Conservation (phyloP, 2,888 invertebrate genomes). For the Acleris sparsana region DNA sequence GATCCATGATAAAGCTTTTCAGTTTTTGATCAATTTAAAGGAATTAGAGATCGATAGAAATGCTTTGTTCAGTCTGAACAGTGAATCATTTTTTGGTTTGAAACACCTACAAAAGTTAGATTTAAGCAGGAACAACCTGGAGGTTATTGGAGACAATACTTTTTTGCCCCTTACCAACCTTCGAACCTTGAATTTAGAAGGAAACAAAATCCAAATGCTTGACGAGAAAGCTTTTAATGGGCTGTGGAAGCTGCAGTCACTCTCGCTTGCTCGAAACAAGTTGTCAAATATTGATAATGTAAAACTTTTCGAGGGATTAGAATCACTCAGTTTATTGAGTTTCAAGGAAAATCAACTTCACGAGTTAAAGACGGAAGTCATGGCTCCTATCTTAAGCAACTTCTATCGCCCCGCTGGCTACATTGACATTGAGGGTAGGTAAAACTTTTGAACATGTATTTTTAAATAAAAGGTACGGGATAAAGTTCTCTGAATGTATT, state of each 20-base stretch:
- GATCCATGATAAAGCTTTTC: conserved; percentile 93
- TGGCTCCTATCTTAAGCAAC: conserved; percentile 65
- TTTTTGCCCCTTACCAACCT: conserved; percentile 78
- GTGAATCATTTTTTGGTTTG: conserved; percentile 89
- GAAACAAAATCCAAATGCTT: conserved; percentile 75
- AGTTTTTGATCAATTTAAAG: conserved; percentile 86
- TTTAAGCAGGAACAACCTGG: conserved; percentile 87
- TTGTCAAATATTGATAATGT: conserved; percentile 59
- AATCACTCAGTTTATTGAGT: conserved; percentile 57
- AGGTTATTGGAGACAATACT: conserved; percentile 90
- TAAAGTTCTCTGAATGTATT: too few species aligned
- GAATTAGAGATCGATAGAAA: conserved; percentile 91
- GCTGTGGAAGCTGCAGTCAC: conserved; percentile 54
- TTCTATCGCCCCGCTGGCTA: conserved; percentile 58
- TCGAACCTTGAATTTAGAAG: conserved; percentile 62
- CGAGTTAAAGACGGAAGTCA: conserved; percentile 59
- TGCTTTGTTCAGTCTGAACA: conserved; percentile 88
- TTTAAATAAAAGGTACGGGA: too few species aligned
- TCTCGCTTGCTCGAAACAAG: conserved; percentile 68
- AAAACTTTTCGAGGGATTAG: conserved; percentile 61
- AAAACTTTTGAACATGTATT: not conserved
- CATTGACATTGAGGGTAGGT: conserved; percentile 71
- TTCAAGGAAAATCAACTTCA: conserved; percentile 65
- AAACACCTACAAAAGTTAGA: conserved; percentile 87
- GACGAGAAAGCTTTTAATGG: conserved; percentile 74